phyloP scores from a whole-genome alignment of 2,888 invertebrate genomes.

The Campopleginae sp. region DNA sequence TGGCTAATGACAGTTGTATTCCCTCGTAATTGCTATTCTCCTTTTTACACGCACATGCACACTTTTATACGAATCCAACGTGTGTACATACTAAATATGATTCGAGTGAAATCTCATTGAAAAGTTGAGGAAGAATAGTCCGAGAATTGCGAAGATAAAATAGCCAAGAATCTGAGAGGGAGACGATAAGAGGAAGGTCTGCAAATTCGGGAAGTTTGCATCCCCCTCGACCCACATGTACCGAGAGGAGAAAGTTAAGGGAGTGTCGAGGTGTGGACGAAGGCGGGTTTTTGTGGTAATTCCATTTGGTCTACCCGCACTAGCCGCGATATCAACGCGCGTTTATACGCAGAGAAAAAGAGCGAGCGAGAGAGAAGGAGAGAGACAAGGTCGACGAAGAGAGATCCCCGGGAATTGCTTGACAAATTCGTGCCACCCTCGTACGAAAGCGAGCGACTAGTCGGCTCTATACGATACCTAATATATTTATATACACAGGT shows the following conservation, averaged over 20 bases:
- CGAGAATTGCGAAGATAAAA: not conserved
- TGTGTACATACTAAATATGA: slow-evolving; percentile 18
- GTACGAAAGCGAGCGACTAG: slow-evolving; percentile 32
- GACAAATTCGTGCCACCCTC: slow-evolving; percentile 74
- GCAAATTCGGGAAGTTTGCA: slow-evolving; percentile 39
- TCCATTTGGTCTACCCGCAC: slow-evolving; percentile 78
- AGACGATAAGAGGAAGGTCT: slow-evolving; percentile 25
- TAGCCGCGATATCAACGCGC: slow-evolving; percentile 74
- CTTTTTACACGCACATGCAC: not conserved
- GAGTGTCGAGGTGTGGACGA: slow-evolving; percentile 51
- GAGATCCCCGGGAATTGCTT: slow-evolving; percentile 77
- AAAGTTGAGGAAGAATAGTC: not conserved
- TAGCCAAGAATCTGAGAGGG: not conserved
- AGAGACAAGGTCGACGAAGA: slow-evolving; percentile 50
- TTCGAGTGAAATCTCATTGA: slow-evolving; percentile 34
- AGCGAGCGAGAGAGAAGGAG: slow-evolving; percentile 18
- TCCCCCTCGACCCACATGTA: not conserved
- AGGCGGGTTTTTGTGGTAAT: slow-evolving; percentile 73
- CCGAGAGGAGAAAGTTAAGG: slow-evolving; percentile 26
- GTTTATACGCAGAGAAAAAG: slow-evolving; percentile 9
- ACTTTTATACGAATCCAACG: not conserved
- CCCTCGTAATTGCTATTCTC: slow-evolving; percentile 35
- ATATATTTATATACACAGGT: slow-evolving; percentile 32
- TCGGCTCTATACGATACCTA: slow-evolving; percentile 17
- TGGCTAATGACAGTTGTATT: slow-evolving; percentile 43